Percentiles rank a stretch among this genome's conserved stretches.
Conservation (phyloP, 1,140 invertebrate species). For the Himalopsyche phryganea region DNA sequence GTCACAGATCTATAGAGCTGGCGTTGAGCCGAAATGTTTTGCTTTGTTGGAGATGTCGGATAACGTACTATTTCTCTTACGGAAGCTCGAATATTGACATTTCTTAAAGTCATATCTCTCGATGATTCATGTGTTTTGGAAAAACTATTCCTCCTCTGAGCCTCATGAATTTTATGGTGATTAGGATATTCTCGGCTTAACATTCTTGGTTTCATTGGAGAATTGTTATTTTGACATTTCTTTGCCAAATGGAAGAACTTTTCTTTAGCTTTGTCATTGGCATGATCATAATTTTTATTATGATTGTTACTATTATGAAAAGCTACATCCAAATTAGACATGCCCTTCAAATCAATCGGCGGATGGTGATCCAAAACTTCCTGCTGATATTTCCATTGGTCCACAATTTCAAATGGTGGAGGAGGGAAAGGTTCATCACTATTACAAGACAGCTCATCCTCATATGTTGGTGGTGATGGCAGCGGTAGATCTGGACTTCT, state of each 20-base stretch:
- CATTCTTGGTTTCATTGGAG: conserved; percentile 5
- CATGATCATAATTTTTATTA: too few species aligned
- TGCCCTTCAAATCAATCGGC: conserved; percentile 7
- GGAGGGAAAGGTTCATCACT: conserved; percentile 72
- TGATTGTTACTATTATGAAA: too few species aligned
- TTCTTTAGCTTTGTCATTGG: too few species aligned
- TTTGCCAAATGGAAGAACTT: neutral
- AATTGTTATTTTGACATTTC: neutral
- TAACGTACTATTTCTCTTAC: conserved; percentile 6
- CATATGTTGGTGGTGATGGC: conserved; percentile 54
- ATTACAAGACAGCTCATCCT: conserved; percentile 58
- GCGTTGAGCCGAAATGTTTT: conserved; percentile 13
- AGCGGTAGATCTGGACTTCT: conserved; percentile 68
- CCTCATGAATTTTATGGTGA: conserved; percentile 4
- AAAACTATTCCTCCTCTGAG: conserved; percentile 17
- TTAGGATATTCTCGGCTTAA: conserved; percentile 21
- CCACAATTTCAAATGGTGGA: conserved; percentile 49
- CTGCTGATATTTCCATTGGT: conserved; percentile 19
- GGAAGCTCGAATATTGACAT: conserved; percentile 9
- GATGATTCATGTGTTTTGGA: conserved; percentile 11
- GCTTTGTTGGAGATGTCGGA: conserved; percentile 6
- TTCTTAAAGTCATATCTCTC: conserved; percentile 6
- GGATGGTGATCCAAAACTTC: conserved; percentile 13
- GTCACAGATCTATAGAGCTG: conserved; percentile 18
- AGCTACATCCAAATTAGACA: neutral